Evolutionary conservation across 2,888 invertebrate species (phyloP).

Genomic region (Pheosia gnoma): DNA sequence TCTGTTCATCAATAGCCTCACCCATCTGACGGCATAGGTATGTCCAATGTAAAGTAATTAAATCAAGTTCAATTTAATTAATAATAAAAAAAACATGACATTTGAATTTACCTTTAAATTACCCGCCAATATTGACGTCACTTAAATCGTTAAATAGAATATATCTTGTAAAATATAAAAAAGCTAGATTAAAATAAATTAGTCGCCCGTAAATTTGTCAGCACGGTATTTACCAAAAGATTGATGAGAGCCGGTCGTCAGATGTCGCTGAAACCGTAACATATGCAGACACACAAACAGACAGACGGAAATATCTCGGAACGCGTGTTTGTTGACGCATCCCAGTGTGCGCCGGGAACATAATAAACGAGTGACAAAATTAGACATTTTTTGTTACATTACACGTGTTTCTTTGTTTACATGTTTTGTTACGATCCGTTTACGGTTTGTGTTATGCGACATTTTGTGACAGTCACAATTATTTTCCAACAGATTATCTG

Average conservation of each 20-base stretch:
- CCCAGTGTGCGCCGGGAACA: constrained; percentile 53
- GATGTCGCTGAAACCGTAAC: constrained; percentile 65
- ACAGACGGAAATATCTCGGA: constrained; percentile 71
- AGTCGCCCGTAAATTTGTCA: constrained; percentile 18
- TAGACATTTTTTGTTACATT: constrained; percentile 51
- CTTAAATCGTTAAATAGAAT: not conserved
- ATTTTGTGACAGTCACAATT: constrained; percentile 8
- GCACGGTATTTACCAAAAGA: constrained; percentile 78
- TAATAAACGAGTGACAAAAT: constrained; percentile 57
- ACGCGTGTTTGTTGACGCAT: constrained; percentile 72
- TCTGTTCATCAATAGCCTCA: too few relatives aligned
- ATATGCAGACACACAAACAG: constrained; percentile 51
- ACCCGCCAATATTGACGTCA: not conserved
- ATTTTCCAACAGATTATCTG: not conserved
- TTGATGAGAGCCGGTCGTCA: constrained; percentile 79
- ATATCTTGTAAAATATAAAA: not conserved
- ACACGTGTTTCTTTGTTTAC: constrained; percentile 48
- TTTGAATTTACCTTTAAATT: too few relatives aligned
- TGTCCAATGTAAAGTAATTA: too few relatives aligned
- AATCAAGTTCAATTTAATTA: too few relatives aligned
- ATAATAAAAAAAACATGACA: too few relatives aligned
- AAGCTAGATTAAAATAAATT: not conserved
- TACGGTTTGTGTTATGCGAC: constrained; percentile 15
- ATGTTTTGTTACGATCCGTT: constrained; percentile 25
- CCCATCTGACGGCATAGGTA: too few relatives aligned